Evolutionary conservation across 2,113 vertebrate species (phyloP).

Genomic region (Camelus dromedarius): DNA sequence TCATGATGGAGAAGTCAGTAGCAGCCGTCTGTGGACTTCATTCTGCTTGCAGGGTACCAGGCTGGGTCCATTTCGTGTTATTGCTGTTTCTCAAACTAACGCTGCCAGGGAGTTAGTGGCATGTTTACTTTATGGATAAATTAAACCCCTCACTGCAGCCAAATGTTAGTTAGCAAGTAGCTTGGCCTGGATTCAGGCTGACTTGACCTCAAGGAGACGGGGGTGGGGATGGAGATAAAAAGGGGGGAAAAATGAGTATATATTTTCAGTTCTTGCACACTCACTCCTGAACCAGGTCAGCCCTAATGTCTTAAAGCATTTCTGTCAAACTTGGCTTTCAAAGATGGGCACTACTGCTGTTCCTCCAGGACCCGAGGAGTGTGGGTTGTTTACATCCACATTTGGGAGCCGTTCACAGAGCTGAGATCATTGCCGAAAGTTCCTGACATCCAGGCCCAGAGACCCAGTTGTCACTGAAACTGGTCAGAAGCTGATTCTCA

Average conservation of each 20-base stretch:
- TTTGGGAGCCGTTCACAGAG: neutral
- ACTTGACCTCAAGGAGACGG: neutral
- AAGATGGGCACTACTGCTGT: neutral
- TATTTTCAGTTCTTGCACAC: neutral
- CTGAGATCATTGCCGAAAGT: neutral
- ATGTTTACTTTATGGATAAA: neutral
- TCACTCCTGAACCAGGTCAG: neutral
- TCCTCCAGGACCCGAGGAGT: rapidly evolving
- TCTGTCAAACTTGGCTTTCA: neutral
- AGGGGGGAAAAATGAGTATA: neutral
- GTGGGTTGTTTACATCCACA: neutral
- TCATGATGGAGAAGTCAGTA: rapidly evolving
- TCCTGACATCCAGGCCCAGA: neutral
- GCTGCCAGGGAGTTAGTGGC: neutral
- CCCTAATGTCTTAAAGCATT: neutral
- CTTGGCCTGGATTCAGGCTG: neutral
- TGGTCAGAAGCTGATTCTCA: neutral
- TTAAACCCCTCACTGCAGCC: neutral
- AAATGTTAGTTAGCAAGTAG: neutral
- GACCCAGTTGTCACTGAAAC: neutral
- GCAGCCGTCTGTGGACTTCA: neutral
- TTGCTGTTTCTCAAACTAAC: neutral
- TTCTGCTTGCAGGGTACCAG: neutral
- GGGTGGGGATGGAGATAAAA: neutral
- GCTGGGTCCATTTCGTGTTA: neutral